Base-by-base conservation (phyloP, 2,797 vertebrate genomes). In the Rhinophrynus dorsalis region DNA sequence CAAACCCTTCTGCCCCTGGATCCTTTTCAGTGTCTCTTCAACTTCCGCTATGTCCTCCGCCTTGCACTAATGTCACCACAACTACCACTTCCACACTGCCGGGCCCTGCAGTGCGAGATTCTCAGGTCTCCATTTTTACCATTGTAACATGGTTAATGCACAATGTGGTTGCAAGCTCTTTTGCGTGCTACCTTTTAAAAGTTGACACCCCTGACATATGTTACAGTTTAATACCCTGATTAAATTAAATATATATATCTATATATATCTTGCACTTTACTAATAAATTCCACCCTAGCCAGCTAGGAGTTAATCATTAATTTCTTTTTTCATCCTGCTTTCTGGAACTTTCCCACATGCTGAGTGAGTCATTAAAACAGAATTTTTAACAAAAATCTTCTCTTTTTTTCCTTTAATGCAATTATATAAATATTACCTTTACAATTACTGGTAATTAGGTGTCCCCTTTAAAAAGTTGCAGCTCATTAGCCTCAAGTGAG, bases 341-440 rank as follows among this genome's bases (percentile, higher is more conserved):
- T 66, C 40, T 59, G 55, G 45, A 73, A 59, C 44, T 58, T 66
- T 66, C 30, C 54, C 69, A 51, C 69, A 65, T 59, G 69, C 69
- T 66, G 69, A 26, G 69, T 55, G 15, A 73, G 52, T 45, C 69
- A 73, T 73, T 73, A 73, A 73, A 58, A 59, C 45, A 64, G 64
- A 64, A 72, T 72, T 72, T 72, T 72, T 72, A 58, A 65, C 60
- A 57, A 57, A 64, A 65, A 57, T 38, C 54, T 59, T 50, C 23
- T 66, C n/a, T 57, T 58, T 61, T 17, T 13, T 48, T 13, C 21
- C 45, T 48, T 20, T 58, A 58, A 73, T 66, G 61, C 69, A 73
- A 73, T 73, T 73, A 73, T 66, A 73, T 58, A 65, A 73, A 73
- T 73, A 73, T 73, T 73, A 73, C 69, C 69, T 73, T 73, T 65